Base-by-base conservation (phyloP, 1,140 invertebrate species). In the Formica exsecta region DNA sequence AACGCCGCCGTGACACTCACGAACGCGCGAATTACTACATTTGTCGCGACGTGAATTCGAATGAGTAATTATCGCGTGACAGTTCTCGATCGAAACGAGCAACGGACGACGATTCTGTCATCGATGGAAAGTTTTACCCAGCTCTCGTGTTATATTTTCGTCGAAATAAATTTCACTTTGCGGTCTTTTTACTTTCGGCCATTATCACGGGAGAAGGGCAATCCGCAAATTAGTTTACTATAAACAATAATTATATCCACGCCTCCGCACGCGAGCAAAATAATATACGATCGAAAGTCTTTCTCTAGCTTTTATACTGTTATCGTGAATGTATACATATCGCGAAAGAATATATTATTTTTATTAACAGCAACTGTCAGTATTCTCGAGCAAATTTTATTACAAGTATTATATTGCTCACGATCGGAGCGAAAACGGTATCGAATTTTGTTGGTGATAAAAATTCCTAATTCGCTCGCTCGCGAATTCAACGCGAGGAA, bases 61-160 rank as follows among this genome's bases (percentile, higher is more conserved):
- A 70, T 59, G 9, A 81, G 13, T 57, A 36, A 57, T 36, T 61
- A 73, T 44, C 25, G 54, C 13, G 11, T 11, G 79, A 62, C n/a
- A 29, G 16, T 2, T 16, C 22, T 77, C 29, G 25, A 36, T 77
- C 32, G 36, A n/a, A 11, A 16, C 74, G 11, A 64, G 64, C 59
- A 9, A 4, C 25, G 25, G 25, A 0, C 25, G 57, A 32, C 1
- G 7, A 70, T 71, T 44, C 1, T 22, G 22, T 25, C 7, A 0
- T 2, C 13, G 48, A 70, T n/a, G 11, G 0, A 29, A 41, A 48
- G 9, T 5, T 44, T 4, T 8, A 2, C 11, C 7, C 22, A 16
- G 8, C 1, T 25, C 6, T 41, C n/a, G 3, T 44, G 48, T 51
- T 51, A 19, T 51, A 71, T 19, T 8, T 29, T 75, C n/a, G 41